Conservation (phyloP, 2,113 vertebrate genomes). For the Thamnaconus septentrionalis region DNA sequence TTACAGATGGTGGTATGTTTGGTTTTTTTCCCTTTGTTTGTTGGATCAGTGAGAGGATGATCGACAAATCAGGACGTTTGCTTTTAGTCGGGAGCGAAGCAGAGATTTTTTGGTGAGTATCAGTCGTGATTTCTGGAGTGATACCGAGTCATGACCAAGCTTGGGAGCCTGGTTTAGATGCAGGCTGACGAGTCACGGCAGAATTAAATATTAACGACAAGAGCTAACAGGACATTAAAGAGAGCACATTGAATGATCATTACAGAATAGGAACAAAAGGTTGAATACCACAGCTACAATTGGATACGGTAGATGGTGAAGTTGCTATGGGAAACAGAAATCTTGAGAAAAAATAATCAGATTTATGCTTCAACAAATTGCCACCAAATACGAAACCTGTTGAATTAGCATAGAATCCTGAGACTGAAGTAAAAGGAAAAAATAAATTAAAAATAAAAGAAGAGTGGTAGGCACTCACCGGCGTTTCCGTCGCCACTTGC, state of each 20-base stretch:
- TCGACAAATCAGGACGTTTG: neutral
- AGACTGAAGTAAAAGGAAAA: neutral
- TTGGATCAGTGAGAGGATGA: neutral
- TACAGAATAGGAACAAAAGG: constrained; percentile 14
- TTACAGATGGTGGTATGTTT: constrained; percentile 4
- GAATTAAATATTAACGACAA: constrained; percentile 13
- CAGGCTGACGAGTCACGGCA: constrained; percentile 10
- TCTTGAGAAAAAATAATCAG: too few species aligned
- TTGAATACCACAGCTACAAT: neutral
- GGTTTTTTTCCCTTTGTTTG: neutral
- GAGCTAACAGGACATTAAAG: neutral
- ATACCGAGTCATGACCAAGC: too few species aligned
- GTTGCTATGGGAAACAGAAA: too few species aligned
- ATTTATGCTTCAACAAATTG: too few species aligned
- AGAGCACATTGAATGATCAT: neutral
- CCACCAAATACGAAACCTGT: constrained; percentile 41
- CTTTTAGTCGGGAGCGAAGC: too few species aligned
- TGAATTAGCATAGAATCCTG: constrained; percentile 22
- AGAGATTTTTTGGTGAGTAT: too few species aligned
- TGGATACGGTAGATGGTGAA: neutral
- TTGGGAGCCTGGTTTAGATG: neutral
- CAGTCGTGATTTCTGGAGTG: too few species aligned
- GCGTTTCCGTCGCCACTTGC: constrained; percentile 89
- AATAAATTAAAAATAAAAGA: neutral
- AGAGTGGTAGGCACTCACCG: constrained; percentile 78